Conservation (phyloP, 2,797 vertebrate genomes). For the Carcharodon carcharias region DNA sequence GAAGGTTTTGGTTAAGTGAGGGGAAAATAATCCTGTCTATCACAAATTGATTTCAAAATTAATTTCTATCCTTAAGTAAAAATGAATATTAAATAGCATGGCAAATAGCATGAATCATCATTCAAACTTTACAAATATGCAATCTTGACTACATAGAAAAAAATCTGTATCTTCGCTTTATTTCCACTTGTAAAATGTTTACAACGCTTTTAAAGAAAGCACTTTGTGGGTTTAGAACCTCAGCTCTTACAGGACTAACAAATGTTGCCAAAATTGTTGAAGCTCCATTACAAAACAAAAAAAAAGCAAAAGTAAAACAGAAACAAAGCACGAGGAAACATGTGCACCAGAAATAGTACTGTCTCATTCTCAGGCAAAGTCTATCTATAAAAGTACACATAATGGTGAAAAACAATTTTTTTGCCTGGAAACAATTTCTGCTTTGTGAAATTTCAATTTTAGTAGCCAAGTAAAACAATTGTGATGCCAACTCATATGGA, state of each 20-base stretch:
- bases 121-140: neutral
- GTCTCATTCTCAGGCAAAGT: neutral
- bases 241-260: neutral
- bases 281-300: neutral
- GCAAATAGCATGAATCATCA: neutral
- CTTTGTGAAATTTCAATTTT: neutral
- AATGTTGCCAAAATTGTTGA: neutral
- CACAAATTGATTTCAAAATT: neutral
- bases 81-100: neutral
- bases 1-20: no score
- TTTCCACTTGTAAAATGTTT: neutral
- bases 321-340: neutral
- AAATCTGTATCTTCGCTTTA: neutral
- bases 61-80: neutral
- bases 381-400: neutral
- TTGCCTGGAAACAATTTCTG: conserved; percentile 30
- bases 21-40: neutral
- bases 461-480: conserved; percentile 25
- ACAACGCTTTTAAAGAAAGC: neutral
- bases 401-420: neutral
- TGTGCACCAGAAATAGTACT: neutral
- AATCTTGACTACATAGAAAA: neutral
- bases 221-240: neutral
- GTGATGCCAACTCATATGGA: conserved; percentile 18
- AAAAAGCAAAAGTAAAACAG: neutral